Base-by-base conservation (phyloP, 1,140 invertebrate genomes). In the Trialeurodes vaporariorum region DNA sequence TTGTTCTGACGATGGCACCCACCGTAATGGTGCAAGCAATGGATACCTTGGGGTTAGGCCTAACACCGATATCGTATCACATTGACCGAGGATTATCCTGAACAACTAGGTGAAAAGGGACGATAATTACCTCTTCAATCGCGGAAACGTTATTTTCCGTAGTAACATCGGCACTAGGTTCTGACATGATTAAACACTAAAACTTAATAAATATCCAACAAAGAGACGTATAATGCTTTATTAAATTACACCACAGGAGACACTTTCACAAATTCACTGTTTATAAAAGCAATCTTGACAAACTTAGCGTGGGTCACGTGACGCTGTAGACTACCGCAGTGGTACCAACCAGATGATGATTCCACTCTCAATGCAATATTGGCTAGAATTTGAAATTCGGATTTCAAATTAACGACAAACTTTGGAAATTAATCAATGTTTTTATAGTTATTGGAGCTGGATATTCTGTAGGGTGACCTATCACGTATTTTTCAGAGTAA, bases 221-320 rank as follows among this genome's bases (percentile, higher is more conserved):
- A n/a, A n/a, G n/a, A n/a, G n/a, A n/a, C n/a, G n/a, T n/a, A n/a
- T n/a, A n/a, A n/a, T n/a, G n/a, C n/a, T n/a, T 17, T 5, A 49
- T 49, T 49, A 49, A 49, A 49, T 49, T 49, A 9, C 34, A 49
- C 17, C 34, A 49, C 34, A 49, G 17, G 34, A 49, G 34, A 5
- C 34, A 49, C 34, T 49, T 49, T 49, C 34, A 49, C 34, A 49
- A 49, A 49, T 49, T 49, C 34, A 49, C 34, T 49, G 34, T 49
- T 49, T 49, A 49, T 49, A 49, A 49, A 49, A 49, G 34, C 34
- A 49, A 49, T 49, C 34, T 49, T 49, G 34, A 49, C 34, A 49
- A 49, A 49, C 34, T 49, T 49, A 49, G 34, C 34, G 34, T 49
- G 34, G 34, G 34, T 49, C 34, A 49, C 34, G 34, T 49, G 34